Percentiles rank a stretch among this genome's conserved stretches.
phyloP scores from a whole-genome alignment of 2,113 vertebrate genomes.

The Semnornis frantzii region DNA sequence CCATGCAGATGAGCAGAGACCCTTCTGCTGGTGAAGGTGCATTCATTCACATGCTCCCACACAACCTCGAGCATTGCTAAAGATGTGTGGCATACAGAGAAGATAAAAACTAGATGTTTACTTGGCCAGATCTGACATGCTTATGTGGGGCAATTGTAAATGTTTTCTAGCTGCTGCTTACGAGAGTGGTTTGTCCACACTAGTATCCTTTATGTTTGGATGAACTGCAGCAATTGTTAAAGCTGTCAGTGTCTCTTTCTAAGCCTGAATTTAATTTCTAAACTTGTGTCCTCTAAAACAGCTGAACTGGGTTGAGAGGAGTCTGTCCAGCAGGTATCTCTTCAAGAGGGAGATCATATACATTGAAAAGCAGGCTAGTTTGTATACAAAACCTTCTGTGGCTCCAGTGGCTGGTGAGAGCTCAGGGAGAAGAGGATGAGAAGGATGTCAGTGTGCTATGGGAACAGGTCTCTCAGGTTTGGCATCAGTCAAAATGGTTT shows the following conservation, averaged over 20 bases:
- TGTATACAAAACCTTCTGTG: not conserved
- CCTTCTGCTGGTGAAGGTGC: not conserved
- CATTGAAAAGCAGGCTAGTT: rapidly evolving
- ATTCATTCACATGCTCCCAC: rapidly evolving
- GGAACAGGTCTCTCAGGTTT: not conserved
- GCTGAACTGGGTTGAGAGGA: not conserved
- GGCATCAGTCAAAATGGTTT: not conserved
- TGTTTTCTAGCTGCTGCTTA: not conserved
- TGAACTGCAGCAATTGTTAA: not conserved
- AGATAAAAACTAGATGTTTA: not conserved
- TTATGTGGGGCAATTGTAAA: not conserved
- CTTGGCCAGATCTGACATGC: rapidly evolving
- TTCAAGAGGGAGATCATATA: not conserved
- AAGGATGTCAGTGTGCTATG: not conserved
- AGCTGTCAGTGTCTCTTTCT: not conserved
- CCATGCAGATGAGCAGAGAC: not conserved
- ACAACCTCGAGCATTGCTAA: not conserved
- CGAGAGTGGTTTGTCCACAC: not conserved
- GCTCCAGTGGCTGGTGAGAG: no score
- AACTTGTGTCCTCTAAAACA: not conserved
- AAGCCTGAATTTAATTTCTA: not conserved
- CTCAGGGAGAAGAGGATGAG: not conserved
- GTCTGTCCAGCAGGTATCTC: not conserved
- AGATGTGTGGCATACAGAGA: not conserved
- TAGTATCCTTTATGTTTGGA: rapidly evolving